phyloP scores from a whole-genome alignment of 64 coral and sea anemone genomes.

The Hydrozoanthus tunicans region DNA sequence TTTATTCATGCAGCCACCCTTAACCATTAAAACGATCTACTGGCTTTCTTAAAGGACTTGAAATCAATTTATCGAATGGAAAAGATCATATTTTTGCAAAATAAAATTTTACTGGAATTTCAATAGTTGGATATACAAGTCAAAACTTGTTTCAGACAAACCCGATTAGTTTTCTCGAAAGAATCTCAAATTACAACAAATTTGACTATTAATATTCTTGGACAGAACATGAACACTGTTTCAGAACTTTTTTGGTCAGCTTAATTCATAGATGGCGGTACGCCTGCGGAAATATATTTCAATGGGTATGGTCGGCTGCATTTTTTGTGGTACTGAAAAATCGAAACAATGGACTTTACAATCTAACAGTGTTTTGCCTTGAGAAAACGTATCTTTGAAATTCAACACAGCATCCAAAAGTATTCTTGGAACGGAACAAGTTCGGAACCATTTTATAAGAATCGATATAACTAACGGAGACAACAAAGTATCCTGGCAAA shows the following conservation, averaged over 20 bases:
- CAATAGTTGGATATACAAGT: not conserved
- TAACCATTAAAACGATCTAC: too few species aligned
- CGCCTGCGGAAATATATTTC: not conserved
- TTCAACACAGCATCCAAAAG: too few species aligned
- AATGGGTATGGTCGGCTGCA: not conserved
- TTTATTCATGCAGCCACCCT: too few species aligned
- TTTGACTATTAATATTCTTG: not conserved
- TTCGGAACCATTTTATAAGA: too few species aligned
- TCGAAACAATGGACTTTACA: constrained; percentile 4
- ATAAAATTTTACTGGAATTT: not conserved
- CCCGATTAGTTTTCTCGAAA: not conserved
- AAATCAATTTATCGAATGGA: not conserved
- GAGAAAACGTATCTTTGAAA: too few species aligned
- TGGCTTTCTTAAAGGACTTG: not conserved
- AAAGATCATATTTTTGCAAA: not conserved
- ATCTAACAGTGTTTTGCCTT: too few species aligned
- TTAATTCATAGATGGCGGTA: not conserved
- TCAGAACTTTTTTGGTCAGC: not conserved
- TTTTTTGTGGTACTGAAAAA: constrained; percentile 37
- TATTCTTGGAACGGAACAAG: too few species aligned
- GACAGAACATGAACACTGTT: not conserved
- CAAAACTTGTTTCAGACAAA: not conserved
- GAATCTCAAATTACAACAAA: not conserved
- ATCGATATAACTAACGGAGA: too few species aligned
- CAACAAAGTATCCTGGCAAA: too few species aligned